Conservation (phyloP, 2,113 vertebrate species). For the Camelus dromedarius region DNA sequence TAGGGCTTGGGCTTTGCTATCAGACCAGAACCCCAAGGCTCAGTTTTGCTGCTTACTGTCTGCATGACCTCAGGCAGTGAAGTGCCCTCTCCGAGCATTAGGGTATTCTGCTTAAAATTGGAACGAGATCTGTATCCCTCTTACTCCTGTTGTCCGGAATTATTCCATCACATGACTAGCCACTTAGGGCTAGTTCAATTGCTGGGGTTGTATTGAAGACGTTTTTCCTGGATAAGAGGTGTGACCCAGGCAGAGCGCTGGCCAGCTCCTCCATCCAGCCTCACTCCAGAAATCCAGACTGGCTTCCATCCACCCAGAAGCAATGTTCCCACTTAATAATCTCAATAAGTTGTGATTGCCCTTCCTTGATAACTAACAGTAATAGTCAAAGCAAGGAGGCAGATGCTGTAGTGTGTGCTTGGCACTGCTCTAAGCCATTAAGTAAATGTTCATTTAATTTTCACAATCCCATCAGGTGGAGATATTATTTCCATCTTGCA, state of each 20-base stretch:
- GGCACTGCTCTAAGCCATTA: neutral
- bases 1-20: neutral
- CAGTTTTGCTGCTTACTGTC: neutral
- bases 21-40: neutral
- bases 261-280: neutral
- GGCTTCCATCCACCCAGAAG: neutral
- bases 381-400: neutral
- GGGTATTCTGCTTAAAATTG: neutral
- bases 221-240: neutral
- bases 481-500: neutral
- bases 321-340: neutral
- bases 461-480: neutral
- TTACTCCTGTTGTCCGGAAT: neutral
- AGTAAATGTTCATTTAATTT: neutral
- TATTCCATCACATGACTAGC: neutral
- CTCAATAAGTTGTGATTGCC: neutral
- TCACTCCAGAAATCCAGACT: neutral
- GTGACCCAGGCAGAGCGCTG: neutral
- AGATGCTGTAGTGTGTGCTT: neutral
- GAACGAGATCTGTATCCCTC: neutral
- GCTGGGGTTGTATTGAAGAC: neutral
- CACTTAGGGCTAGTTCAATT: neutral
- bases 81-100: neutral
- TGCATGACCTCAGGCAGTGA: rapidly evolving
- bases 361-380: neutral